Evolutionary conservation across 2,113 vertebrate genomes (phyloP).

Genomic region (Lates calcarifer): DNA sequence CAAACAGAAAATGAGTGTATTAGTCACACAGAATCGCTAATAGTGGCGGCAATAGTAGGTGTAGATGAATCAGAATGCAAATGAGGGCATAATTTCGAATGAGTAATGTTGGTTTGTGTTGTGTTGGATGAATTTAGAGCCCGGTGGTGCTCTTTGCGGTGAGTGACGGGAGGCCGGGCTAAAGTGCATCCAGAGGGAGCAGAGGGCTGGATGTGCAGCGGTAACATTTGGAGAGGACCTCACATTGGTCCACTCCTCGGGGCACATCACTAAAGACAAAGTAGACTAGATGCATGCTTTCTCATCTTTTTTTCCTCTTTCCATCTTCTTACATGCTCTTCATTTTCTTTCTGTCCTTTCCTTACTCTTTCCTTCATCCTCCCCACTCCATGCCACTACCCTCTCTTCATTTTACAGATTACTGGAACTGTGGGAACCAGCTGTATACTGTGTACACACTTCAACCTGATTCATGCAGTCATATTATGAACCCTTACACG

Average conservation of each 20-base stretch:
- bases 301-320: neutral
- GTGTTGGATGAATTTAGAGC: slow-evolving; percentile 33
- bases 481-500: neutral
- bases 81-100: slow-evolving; percentile 38
- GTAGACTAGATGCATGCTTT: slow-evolving; percentile 16
- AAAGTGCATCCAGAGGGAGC: slow-evolving; percentile 56
- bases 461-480: neutral
- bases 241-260: slow-evolving; percentile 31
- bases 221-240: slow-evolving; percentile 59
- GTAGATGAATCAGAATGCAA: slow-evolving; percentile 62
- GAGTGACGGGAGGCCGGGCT: slow-evolving; percentile 17
- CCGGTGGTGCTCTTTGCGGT: neutral
- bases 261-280: slow-evolving; percentile 48
- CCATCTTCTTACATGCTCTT: slow-evolving; percentile 8
- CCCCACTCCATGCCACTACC: neutral
- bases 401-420: neutral
- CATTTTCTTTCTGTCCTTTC: neutral
- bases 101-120: slow-evolving; percentile 10
- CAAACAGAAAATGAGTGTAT: slow-evolving; percentile 61
- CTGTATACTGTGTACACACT: too few relatives aligned
- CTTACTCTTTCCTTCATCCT: neutral
- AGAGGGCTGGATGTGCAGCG: slow-evolving; percentile 42
- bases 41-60: slow-evolving; percentile 26
- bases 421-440: neutral
- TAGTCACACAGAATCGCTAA: slow-evolving; percentile 56